Base-by-base conservation (phyloP, 2,113 vertebrate species). In the Oenanthe melanoleuca region DNA sequence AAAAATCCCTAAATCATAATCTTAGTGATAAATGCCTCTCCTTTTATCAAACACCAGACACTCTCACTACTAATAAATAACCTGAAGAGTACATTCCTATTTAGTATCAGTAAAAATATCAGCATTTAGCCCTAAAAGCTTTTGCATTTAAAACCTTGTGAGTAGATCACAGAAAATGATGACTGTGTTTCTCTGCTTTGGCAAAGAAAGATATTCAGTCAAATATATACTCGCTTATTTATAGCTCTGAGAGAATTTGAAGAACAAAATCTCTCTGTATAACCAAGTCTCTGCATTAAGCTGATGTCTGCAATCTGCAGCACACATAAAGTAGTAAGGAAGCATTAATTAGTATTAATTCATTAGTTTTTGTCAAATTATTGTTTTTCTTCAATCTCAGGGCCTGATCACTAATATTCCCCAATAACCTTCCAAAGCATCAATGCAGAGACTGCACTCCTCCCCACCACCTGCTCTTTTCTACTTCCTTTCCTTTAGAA, bases 401-500 rank as follows among this genome's bases (percentile, higher is more conserved):
- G 74, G 74, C 6, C 38, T 31, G 37, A 93, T 55, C 72, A 72
- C 29, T 66, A 80, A 42, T 42, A 21, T 45, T 70, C 69, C 88
- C 79, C 55, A 52, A 50, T 73, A 59, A 88, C 69, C 77, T 89
- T 73, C 23, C 11, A 50, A 80, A 88, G 74, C 47, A 87, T 53
- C 64, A 34, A 47, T 23, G 21, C 61, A 92, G 89, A 88, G 49
- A 96, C 72, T 1, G 2, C 81, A 92, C 9, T 4, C 64, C 74
- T 90, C 88, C 87, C 70, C 89, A 91, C 34, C 2, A 9, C 86
- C 90, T 95, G 19, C 59, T 57, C 71, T 93, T 67, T 80, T 86
- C 55, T 80, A 29, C 91, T 97, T 93, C 71, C 80, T 89, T 89
- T 94, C 72, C 40, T 89, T 88, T 91, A 47, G 66, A 91, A 92